A percentile compares a stretch with the other conserved stretches of the same genome.
Evolutionary conservation across 1,140 invertebrate genomes (phyloP).

Genomic region (Zophobas morio): DNA sequence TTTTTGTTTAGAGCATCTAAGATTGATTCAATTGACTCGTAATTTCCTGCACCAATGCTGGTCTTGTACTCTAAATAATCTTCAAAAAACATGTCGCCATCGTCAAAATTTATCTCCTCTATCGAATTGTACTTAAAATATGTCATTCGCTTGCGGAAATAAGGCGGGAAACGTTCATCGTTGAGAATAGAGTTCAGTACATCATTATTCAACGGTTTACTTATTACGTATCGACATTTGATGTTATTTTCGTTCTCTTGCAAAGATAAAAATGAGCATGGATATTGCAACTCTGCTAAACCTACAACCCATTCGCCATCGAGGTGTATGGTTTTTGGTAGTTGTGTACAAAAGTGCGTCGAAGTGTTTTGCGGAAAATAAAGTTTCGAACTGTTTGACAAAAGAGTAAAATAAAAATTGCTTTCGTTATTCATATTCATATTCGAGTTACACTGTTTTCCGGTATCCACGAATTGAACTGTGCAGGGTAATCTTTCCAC

Average conservation of each 20-base stretch:
- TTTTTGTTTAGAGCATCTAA: not conserved
- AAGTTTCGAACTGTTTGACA: not conserved
- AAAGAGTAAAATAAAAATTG: slow-evolving; percentile 13
- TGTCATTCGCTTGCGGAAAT: too few relatives aligned
- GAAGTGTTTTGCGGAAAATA: slow-evolving; percentile 7
- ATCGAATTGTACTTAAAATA: too few relatives aligned
- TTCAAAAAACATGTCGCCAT: too few relatives aligned
- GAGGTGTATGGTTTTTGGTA: slow-evolving; percentile 12
- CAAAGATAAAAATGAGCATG: not conserved
- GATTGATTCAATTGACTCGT: slow-evolving; percentile 21
- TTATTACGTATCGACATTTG: too few relatives aligned
- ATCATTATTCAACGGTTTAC: too few relatives aligned
- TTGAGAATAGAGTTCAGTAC: too few relatives aligned
- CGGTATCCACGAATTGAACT: slow-evolving; percentile 12
- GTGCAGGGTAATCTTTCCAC: not conserved
- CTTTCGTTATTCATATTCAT: not conserved
- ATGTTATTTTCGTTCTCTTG: too few relatives aligned
- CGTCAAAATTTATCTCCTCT: too few relatives aligned
- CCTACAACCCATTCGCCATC: slow-evolving; percentile 14
- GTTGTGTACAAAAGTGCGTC: not conserved
- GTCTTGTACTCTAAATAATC: not conserved
- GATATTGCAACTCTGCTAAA: not conserved
- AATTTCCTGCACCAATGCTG: slow-evolving; percentile 5
- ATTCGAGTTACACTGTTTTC: not conserved
- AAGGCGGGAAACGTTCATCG: too few relatives aligned